Base-by-base conservation (phyloP, 2,888 invertebrate genomes). In the Drosophila neonasuta region DNA sequence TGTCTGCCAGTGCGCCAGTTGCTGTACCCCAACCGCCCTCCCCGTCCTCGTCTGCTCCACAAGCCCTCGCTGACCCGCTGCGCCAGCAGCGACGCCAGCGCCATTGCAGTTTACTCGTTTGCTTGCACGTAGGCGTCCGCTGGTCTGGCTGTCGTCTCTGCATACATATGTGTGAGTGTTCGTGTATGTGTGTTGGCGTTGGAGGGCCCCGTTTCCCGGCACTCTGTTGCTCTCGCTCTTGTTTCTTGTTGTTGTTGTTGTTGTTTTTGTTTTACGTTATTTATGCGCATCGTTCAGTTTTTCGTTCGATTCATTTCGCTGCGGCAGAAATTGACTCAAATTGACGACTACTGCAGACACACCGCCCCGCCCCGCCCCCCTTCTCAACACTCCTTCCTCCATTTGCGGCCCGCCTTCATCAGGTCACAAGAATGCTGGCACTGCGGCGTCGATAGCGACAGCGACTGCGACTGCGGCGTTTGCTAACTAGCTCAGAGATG, bases 201-300 rank as follows among this genome's bases (percentile, higher is more conserved):
- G 80, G 80, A 80, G 86, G 82, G 83, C 86, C 62, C 72, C 77
- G 77, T 72, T 74, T 24, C 73, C 77, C 77, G 74, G 73, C 54
- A 32, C 32, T 32, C 68, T 74, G 58, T 55, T 72, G 60, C 56
- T 54, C 55, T 52, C 39, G 57, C 69, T 74, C 56, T 60, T 73
- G 60, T 57, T 58, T 74, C 4, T 20, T 65, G 42, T 50, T 52
- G 50, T 66, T 61, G 50, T 59, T 74, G 13, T 48, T 52, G 42
- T 66, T 61, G 50, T 59, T 74, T 55, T 69, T 58, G 66, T 78
- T 76, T 73, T 55, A 86, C 73, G 81, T 84, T 80, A 81, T 84
- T 84, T 84, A 81, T 81, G 85, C 86, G 79, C 82, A 81, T 84
- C 74, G 85, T 81, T 80, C 81, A 84, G 79, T 79, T 84, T 84